Evolutionary conservation across 2,113 vertebrate species (phyloP), one percentile per base, ranked within the genome.

Genomic region (Nicator chloris): DNA sequence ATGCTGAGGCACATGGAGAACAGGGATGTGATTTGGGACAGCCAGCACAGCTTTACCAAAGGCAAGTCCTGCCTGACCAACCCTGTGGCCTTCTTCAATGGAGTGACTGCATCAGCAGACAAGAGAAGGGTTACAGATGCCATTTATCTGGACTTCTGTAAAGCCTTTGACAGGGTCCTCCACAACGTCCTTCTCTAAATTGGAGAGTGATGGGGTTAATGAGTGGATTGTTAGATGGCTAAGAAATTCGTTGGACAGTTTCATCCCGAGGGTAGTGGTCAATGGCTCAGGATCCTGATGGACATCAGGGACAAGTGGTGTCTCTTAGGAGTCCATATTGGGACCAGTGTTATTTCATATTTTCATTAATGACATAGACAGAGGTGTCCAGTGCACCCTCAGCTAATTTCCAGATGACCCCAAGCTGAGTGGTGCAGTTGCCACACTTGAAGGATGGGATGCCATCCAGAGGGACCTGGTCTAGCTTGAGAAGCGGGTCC

Each of bases 401-500:
- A 63, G 31, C 31, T 56, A 11, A 76, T 69, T 54, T 13, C 47
- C 23, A 39, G 39, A 20, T 59, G 68, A 24, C 13, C 7, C 13
- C 70, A 69, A 47, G 40, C 6, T 27, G 8, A 1, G 8, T 31
- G n/a, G 17, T 9, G 21, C 35, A 15, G 7, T 12, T 69, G 40
- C 5, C 26, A 23, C 26, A 20, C 6, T 5, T 82, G 39, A 60
- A 82, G 45, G 33, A 13, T 27, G 17, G 21, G 26, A 12, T 75
- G 3, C 30, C 17, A 27, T 42, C 39, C 79, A 61, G 54, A 49
- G 47, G 17, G 10, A 69, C 47, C 15, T 31, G 26, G 11, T 31
- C 17, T 20, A 40, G 6, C 7, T 61, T 0, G 0, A 40, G 26
- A 42, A 54, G 18, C 19, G 33, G 3, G 3, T 16, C 20, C 28